Evolutionary conservation across 2,888 invertebrate genomes (phyloP).

Genomic region (Dexiosoma caninum): DNA sequence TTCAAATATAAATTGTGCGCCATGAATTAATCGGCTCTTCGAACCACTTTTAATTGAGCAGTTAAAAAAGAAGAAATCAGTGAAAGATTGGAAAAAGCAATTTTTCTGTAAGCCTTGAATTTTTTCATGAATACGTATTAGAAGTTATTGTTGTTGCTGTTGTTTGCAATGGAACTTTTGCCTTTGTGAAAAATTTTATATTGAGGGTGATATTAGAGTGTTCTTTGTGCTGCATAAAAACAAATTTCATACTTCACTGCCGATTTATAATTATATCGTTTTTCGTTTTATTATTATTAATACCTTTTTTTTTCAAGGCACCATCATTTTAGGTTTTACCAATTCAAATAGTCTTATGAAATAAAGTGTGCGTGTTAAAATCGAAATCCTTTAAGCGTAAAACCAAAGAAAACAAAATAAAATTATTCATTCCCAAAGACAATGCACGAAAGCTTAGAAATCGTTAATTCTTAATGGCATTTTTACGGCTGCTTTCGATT

Average conservation of each 20-base stretch:
- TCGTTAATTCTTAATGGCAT: constrained; percentile 19
- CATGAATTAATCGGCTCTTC: too few relatives aligned
- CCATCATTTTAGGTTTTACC: constrained; percentile 1
- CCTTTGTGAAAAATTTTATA: constrained; percentile 16
- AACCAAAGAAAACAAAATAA: constrained; percentile 40
- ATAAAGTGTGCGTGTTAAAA: constrained; percentile 36
- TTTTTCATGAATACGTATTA: constrained; percentile 20
- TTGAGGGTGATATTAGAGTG: neutral
- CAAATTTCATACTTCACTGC: constrained; percentile 56
- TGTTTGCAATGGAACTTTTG: too few relatives aligned
- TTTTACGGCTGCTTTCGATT: neutral
- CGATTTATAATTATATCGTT: constrained; percentile 40
- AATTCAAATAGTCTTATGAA: neutral
- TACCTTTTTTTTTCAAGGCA: constrained; percentile 33
- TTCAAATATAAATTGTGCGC: too few relatives aligned
- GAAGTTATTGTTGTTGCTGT: neutral
- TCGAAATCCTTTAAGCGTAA: constrained; percentile 44
- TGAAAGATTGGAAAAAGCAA: neutral
- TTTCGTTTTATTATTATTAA: too few relatives aligned
- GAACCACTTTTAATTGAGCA: neutral
- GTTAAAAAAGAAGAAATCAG: neutral
- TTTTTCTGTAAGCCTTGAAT: constrained; percentile 12
- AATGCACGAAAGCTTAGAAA: constrained; percentile 18
- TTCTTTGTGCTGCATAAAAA: constrained; percentile 12
- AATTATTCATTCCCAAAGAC: constrained; percentile 21